A percentile compares a stretch with the other conserved stretches of the same genome.
These are phyloP conservation scores for Pipistrellus nathusii DNA, from an alignment of 2,797 vertebrate genomes.

Conservation along the genomic window DNA sequence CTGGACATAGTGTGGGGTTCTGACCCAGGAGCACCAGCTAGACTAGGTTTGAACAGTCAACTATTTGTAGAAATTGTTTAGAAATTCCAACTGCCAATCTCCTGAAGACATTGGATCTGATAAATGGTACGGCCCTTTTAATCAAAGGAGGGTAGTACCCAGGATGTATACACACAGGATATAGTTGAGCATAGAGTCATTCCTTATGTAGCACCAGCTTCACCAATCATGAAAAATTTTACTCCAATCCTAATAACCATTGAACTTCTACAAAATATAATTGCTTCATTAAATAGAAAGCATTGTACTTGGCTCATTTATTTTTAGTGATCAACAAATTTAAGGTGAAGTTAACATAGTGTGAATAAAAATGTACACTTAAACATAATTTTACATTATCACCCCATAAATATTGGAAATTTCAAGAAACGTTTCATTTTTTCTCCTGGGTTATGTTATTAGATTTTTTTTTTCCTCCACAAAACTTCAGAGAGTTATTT, in stretches of 20 bases:
- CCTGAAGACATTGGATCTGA: background rate
- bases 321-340: slow-evolving; percentile 26
- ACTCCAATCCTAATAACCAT: background rate
- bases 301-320: background rate
- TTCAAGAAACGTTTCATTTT: slow-evolving; percentile 12
- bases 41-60: background rate
- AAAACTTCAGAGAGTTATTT: slow-evolving; percentile 18
- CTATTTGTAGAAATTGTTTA: background rate
- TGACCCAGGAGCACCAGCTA: background rate
- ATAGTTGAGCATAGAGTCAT: background rate
- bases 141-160: background rate
- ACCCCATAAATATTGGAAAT: slow-evolving; percentile 1
- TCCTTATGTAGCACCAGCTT: background rate
- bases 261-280: background rate
- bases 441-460: background rate
- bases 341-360: background rate
- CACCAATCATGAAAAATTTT: background rate
- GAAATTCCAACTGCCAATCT: background rate
- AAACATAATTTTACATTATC: background rate
- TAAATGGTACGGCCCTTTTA: background rate
- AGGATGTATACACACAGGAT: background rate
- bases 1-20: background rate
- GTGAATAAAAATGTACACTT: background rate
- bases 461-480: background rate
- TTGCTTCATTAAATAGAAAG: background rate